Evolutionary conservation across 1,140 invertebrate genomes (phyloP).

Genomic region (Drosophila aff.): DNA sequence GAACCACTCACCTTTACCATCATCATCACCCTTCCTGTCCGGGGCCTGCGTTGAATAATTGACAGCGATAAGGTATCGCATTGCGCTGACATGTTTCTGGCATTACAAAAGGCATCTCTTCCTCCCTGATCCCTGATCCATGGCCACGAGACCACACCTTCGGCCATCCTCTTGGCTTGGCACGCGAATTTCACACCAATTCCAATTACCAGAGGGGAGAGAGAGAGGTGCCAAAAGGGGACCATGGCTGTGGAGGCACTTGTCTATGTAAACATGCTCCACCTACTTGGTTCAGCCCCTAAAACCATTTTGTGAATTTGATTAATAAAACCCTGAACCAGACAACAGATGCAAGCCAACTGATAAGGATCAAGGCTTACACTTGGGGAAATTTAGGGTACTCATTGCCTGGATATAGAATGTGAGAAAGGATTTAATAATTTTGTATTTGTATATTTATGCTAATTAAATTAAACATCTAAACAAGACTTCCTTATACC

Average conservation of each 20-base stretch:
- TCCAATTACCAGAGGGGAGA: slow-evolving; percentile 59
- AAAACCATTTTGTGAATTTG: slow-evolving; percentile 84
- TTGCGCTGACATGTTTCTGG: slow-evolving; percentile 82
- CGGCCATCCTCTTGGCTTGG: slow-evolving; percentile 43
- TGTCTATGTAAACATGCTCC: slow-evolving; percentile 81
- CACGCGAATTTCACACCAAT: slow-evolving; percentile 83
- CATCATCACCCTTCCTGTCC: slow-evolving; percentile 3
- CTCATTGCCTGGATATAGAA: too few species aligned
- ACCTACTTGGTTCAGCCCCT: slow-evolving; percentile 77
- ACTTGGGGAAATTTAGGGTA: neutral
- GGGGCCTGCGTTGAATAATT: slow-evolving; percentile 68
- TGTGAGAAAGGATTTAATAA: neutral
- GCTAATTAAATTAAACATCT: neutral
- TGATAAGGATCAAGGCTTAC: slow-evolving; percentile 64
- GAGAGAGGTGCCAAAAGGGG: slow-evolving; percentile 27
- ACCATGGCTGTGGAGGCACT: slow-evolving; percentile 46
- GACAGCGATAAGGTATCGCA: slow-evolving; percentile 81
- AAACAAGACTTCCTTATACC: too few species aligned
- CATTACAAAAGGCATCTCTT: slow-evolving; percentile 66
- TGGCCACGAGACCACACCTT: slow-evolving; percentile 36
- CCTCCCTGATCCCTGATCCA: neutral
- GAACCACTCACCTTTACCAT: slow-evolving; percentile 1
- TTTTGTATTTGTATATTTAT: neutral
- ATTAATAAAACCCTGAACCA: slow-evolving; percentile 84
- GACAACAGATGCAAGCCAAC: slow-evolving; percentile 67